Conservation (phyloP, 35 echinoderm and acorn worm genomes). For the Amphiura filiformis region DNA sequence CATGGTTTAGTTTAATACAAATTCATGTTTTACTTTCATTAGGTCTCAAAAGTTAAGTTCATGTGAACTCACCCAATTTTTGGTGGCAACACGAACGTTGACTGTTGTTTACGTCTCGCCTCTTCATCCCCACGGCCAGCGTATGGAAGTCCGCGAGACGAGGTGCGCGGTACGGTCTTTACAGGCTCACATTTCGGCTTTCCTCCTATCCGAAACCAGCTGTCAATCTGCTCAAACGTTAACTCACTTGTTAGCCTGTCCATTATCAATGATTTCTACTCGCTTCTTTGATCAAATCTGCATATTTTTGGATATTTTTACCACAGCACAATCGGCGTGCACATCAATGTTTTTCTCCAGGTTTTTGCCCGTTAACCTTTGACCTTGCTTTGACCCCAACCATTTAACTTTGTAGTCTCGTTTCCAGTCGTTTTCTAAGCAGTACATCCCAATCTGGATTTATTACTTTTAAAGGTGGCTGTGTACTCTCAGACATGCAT, state of each 20-base stretch:
- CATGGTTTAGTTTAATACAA: too few relatives aligned
- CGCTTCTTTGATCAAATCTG: neutral
- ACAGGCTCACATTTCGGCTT: neutral
- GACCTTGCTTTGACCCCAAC: too few relatives aligned
- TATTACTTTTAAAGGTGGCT: too few relatives aligned
- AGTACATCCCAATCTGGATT: too few relatives aligned
- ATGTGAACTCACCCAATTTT: neutral
- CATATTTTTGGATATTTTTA: neutral
- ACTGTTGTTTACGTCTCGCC: neutral
- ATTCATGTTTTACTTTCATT: too few relatives aligned
- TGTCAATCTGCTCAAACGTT: slow-evolving; percentile 55
- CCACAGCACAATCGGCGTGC: neutral
- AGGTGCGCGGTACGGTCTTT: neutral
- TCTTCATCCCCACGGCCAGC: neutral
- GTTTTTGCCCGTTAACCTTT: neutral
- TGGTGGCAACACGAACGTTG: neutral
- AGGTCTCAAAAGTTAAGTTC: too few relatives aligned
- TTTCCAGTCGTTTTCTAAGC: too few relatives aligned
- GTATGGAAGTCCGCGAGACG: neutral
- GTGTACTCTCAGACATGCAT: too few relatives aligned
- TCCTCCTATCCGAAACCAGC: slow-evolving; percentile 47
- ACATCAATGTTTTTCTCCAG: neutral
- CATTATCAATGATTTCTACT: neutral
- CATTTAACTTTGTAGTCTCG: too few relatives aligned
- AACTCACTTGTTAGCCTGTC: slow-evolving; percentile 36